phyloP scores from a whole-genome alignment of 2,888 invertebrate species.

The Psococerastis gibbosa region DNA sequence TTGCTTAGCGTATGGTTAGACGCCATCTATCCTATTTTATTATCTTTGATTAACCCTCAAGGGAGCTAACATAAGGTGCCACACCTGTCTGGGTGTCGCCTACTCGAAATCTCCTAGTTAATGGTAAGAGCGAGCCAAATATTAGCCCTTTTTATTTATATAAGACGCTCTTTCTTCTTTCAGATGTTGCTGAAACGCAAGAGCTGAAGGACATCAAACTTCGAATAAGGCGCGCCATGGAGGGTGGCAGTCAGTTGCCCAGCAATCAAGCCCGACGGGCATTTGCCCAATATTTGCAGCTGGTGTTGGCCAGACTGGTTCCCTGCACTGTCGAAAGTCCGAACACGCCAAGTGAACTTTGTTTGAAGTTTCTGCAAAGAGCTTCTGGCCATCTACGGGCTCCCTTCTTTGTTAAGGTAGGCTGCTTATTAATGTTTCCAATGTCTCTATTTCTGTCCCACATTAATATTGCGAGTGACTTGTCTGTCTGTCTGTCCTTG shows the following conservation, averaged over 20 bases:
- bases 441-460: no score
- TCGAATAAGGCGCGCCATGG: constrained; percentile 21
- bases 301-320: constrained; percentile 44
- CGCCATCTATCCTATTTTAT: no score
- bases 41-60: no score
- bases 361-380: constrained; percentile 55
- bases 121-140: no score
- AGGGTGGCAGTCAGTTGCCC: constrained; percentile 20
- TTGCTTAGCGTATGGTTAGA: no score
- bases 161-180: no score
- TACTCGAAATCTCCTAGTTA: no score
- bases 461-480: no score
- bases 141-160: no score
- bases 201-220: constrained; percentile 3
- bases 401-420: constrained; percentile 41
- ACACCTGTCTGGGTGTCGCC: no score
- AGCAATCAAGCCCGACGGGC: constrained; percentile 43
- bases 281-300: constrained; percentile 57
- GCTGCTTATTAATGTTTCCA: constrained; percentile 13
- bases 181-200: constrained; percentile 2
- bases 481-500: no score
- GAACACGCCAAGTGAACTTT: constrained; percentile 34
- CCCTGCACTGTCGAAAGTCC: constrained; percentile 9
- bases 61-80: no score
- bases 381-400: constrained; percentile 50